Conservation (phyloP, 1,140 invertebrate genomes). For the Zaprionus camerounensis region DNA sequence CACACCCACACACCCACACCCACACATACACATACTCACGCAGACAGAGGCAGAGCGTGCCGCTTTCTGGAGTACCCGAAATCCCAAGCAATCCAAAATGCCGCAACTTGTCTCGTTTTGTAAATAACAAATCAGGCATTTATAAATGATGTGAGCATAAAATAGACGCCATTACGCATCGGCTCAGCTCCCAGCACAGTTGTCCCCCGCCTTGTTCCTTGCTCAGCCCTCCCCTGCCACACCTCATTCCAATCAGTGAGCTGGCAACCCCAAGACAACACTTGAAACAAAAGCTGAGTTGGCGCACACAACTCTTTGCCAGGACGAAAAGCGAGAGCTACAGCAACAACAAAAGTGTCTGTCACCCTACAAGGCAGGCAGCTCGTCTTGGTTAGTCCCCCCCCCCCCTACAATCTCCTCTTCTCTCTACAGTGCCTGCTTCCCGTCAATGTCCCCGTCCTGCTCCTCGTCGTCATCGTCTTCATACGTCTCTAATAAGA, state of each 20-base stretch:
- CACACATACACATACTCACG: slow-evolving; percentile 25
- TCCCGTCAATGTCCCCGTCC: neutral
- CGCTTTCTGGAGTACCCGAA: slow-evolving; percentile 25
- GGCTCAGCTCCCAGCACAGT: neutral
- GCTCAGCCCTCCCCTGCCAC: neutral
- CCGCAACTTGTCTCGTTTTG: slow-evolving; percentile 81
- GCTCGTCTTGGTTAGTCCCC: slow-evolving; percentile 1
- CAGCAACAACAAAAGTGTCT: slow-evolving; percentile 55
- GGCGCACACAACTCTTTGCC: slow-evolving; percentile 57
- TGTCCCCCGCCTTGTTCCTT: neutral
- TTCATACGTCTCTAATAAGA: slow-evolving; percentile 84
- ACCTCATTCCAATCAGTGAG: slow-evolving; percentile 9
- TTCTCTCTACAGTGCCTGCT: slow-evolving; percentile 19
- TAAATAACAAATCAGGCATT: slow-evolving; percentile 84
- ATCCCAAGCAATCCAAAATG: slow-evolving; percentile 64
- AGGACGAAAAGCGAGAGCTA: slow-evolving; percentile 24
- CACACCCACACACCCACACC: slow-evolving; percentile 3
- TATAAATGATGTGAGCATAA: slow-evolving; percentile 84
- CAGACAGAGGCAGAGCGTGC: slow-evolving; percentile 20
- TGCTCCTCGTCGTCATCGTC: slow-evolving; percentile 39
- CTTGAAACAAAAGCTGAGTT: slow-evolving; percentile 71
- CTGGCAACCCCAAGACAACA: slow-evolving; percentile 40
- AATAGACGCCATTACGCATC: slow-evolving; percentile 55
- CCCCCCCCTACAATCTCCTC: neutral
- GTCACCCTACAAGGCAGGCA: slow-evolving; percentile 9